These are phyloP conservation scores for Bettongia penicillata DNA, from an alignment of 2,113 vertebrate species.

Conservation along the genomic window DNA sequence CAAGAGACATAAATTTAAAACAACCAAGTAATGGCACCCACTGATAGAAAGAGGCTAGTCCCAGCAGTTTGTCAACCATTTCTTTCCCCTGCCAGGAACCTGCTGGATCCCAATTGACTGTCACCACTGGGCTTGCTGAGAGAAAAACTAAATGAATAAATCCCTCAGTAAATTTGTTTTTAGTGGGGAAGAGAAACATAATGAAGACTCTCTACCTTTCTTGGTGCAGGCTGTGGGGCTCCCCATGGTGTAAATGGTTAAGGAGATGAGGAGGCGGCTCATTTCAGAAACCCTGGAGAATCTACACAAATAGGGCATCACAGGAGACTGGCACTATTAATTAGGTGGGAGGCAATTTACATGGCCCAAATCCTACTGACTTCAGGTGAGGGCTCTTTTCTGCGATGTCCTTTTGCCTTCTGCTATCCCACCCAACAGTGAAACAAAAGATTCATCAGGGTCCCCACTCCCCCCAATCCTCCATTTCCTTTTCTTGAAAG, in stretches of 20 bases:
- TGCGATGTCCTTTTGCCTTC: not conserved
- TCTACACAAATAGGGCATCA: not conserved
- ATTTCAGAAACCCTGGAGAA: not conserved
- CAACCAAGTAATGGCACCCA: not conserved
- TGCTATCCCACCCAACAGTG: not conserved
- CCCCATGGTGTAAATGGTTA: not conserved
- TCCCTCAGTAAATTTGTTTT: not conserved
- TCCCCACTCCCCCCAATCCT: not conserved
- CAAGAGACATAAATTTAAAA: constrained; percentile 44
- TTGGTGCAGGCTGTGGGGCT: not conserved
- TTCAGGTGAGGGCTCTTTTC: not conserved
- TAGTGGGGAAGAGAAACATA: not conserved
- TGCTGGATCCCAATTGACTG: not conserved
- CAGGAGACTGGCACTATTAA: not conserved
- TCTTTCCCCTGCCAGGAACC: not conserved
- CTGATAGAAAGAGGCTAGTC: not conserved
- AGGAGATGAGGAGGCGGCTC: not conserved
- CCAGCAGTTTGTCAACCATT: not conserved
- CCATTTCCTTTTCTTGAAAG: not conserved
- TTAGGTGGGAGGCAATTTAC: not conserved
- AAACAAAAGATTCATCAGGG: not conserved
- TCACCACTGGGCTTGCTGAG: not conserved
- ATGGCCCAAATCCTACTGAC: not conserved
- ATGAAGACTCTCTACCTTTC: not conserved
- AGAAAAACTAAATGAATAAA: constrained; percentile 5